Evolutionary conservation across 2,888 invertebrate genomes (phyloP).

Genomic region (Dasypogon diadema): DNA sequence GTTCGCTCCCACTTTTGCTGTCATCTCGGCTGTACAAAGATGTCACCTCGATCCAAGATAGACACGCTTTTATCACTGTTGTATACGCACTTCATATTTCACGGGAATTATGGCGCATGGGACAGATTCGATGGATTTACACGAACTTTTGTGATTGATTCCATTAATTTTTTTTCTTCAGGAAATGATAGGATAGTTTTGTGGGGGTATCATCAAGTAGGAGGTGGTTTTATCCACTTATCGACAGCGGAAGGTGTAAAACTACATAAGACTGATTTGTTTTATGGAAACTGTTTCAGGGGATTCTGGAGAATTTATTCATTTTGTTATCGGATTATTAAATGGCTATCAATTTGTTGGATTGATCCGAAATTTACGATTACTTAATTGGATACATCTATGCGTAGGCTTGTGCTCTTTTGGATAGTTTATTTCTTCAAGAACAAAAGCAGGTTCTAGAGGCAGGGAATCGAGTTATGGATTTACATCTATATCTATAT

Average conservation of each 20-base stretch:
- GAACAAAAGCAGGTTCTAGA: no score
- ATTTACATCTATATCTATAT: no score
- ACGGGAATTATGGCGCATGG: not conserved
- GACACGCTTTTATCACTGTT: not conserved
- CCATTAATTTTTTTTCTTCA: no score
- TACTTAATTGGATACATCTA: no score
- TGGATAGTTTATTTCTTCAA: no score
- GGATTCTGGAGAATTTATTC: not conserved
- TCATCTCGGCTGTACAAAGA: not conserved
- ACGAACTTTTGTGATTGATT: no score
- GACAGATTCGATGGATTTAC: not conserved
- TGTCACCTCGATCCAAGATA: not conserved
- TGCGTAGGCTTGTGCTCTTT: no score
- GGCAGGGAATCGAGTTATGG: no score
- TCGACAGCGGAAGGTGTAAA: slow-evolving; percentile 16
- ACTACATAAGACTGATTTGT: slow-evolving; percentile 2
- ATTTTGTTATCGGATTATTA: no score
- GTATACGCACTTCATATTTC: slow-evolving; percentile 11
- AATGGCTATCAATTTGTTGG: no score
- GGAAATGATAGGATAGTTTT: no score
- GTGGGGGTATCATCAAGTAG: not conserved
- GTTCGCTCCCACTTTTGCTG: not conserved
- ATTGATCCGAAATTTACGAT: not conserved
- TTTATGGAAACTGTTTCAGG: not conserved
- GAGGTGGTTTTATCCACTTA: slow-evolving; percentile 12